Percentiles rank a stretch among this genome's conserved stretches.
These are phyloP conservation scores for Calyptommatus sinebrachiatus DNA, from an alignment of 2,113 vertebrate species.

Conservation along the genomic window DNA sequence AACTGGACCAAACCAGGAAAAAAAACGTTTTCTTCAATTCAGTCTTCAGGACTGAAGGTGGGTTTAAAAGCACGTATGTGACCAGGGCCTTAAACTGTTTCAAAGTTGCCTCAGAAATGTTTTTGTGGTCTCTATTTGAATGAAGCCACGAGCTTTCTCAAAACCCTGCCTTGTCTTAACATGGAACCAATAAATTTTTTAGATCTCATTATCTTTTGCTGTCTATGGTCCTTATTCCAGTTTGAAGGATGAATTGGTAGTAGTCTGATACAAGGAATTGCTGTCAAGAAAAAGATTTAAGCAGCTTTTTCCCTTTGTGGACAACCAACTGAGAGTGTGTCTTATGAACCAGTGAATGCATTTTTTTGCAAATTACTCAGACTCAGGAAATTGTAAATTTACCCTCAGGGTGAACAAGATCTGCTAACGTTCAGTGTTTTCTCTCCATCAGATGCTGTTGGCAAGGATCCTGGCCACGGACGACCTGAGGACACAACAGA, in stretches of 20 bases:
- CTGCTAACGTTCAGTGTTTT: conserved; percentile 60
- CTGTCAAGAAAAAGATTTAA: neutral
- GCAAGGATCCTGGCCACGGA: conserved; percentile 51
- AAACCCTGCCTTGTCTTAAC: neutral
- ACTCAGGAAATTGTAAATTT: conserved; percentile 57
- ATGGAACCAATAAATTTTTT: neutral
- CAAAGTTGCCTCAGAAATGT: neutral
- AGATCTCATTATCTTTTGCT: no score
- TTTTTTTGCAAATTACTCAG: conserved; percentile 49
- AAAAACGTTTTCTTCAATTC: no score
- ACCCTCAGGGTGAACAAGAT: conserved; percentile 53
- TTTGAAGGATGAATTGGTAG: neutral
- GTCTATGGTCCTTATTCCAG: no score
- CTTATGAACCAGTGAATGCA: neutral
- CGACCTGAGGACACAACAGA: conserved; percentile 77
- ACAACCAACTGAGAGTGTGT: neutral
- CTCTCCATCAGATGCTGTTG: conserved; percentile 49
- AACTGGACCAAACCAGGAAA: no score
- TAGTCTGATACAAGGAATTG: neutral
- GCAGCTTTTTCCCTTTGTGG: neutral
- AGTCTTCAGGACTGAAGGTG: no score
- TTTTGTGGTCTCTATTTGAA: neutral
- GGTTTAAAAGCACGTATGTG: no score
- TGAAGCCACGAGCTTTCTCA: neutral
- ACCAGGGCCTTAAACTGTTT: neutral